These are phyloP conservation scores for Nyctibius grandis DNA, from an alignment of 2,797 vertebrate species.

Conservation along the genomic window DNA sequence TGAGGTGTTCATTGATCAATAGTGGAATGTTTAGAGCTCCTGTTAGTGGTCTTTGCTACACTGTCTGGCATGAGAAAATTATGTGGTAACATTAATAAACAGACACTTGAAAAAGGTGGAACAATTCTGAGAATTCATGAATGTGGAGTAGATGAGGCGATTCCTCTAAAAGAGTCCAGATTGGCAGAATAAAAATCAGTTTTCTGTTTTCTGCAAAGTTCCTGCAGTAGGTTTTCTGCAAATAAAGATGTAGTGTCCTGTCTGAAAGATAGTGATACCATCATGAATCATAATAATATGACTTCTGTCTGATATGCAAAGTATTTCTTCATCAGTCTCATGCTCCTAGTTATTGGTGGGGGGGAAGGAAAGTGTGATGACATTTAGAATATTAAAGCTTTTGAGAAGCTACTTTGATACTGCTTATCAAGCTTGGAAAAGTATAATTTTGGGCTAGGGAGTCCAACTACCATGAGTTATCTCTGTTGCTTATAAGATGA, in stretches of 20 bases:
- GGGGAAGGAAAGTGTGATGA: neutral
- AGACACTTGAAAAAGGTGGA: neutral
- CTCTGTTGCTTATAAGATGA: neutral
- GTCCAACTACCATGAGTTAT: neutral
- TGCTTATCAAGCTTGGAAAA: neutral
- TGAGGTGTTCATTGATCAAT: neutral
- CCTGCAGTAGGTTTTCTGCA: neutral
- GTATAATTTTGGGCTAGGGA: neutral
- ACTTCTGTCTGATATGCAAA: neutral
- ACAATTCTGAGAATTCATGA: neutral
- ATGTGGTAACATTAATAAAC: constrained; percentile 17
- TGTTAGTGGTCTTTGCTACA: neutral
- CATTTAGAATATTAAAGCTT: neutral
- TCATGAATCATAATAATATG: neutral
- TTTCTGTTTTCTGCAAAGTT: neutral
- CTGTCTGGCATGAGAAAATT: neutral
- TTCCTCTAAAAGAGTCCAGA: neutral
- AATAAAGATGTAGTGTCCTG: neutral
- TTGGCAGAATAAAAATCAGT: neutral
- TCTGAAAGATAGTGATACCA: neutral
- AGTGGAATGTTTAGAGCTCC: neutral
- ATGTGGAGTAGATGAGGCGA: neutral
- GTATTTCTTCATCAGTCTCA: neutral
- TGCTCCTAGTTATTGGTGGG: neutral
- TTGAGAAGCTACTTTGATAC: neutral